Conservation (phyloP, 2,888 invertebrate species). For the Eupithecia tripunctaria region DNA sequence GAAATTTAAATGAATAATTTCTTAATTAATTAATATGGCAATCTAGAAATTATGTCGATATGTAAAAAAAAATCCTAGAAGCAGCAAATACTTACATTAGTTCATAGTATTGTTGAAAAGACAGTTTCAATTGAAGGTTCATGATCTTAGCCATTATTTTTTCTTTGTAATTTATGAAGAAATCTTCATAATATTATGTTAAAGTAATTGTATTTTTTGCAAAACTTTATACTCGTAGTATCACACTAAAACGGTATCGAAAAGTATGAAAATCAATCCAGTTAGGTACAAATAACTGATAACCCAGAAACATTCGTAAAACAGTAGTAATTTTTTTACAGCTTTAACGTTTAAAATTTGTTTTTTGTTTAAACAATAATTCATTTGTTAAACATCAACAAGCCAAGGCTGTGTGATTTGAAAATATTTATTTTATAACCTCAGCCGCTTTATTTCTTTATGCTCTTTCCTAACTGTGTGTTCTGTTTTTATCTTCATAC, state of each 20-base stretch:
- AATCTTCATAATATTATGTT: neutral
- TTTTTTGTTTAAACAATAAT: no score
- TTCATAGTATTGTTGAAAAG: neutral
- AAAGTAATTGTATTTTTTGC: neutral
- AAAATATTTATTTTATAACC: neutral
- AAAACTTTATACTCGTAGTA: no score
- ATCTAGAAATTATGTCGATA: neutral
- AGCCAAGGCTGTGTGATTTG: neutral
- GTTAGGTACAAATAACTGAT: neutral
- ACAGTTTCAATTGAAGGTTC: neutral
- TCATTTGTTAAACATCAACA: no score
- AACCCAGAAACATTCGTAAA: neutral
- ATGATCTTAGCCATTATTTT: neutral
- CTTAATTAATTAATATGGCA: neutral
- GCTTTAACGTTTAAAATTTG: no score
- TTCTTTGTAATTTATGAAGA: neutral
- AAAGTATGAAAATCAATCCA: neutral
- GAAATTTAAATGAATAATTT: neutral
- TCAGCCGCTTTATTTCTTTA: neutral
- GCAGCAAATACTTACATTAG: no score
- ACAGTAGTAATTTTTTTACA: neutral
- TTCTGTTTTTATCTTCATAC: slow-evolving; percentile 20
- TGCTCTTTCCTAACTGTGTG: neutral
- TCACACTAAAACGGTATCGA: neutral
- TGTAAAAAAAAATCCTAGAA: neutral